These are phyloP conservation scores for Asbolus verrucosus DNA, from an alignment of 1,140 invertebrate species.

Conservation along the genomic window DNA sequence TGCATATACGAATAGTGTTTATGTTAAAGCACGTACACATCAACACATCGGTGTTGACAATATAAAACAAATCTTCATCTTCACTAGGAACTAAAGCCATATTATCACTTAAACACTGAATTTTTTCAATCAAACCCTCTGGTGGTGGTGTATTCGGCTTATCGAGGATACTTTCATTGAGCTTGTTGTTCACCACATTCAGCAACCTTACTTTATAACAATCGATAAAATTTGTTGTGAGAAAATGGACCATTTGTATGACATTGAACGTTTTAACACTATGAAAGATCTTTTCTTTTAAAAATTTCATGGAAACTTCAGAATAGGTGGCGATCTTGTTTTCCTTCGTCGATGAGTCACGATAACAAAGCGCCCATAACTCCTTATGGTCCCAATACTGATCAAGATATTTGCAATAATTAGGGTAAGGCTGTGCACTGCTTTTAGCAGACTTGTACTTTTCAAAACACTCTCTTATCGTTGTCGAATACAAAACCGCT, in stretches of 20 bases:
- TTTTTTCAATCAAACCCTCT: not conserved
- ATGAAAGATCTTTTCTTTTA: constrained; percentile 23
- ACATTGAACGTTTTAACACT: constrained; percentile 3
- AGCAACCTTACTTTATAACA: not conserved
- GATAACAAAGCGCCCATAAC: not conserved
- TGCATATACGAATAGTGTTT: not conserved
- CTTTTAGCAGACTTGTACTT: not conserved
- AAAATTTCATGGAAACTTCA: not conserved
- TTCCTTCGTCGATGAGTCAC: not conserved
- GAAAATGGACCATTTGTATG: constrained; percentile 17
- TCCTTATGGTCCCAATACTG: not conserved
- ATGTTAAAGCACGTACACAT: constrained; percentile 5
- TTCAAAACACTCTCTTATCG: not conserved
- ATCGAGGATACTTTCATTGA: not conserved
- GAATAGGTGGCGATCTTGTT: not conserved
- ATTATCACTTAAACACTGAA: not conserved
- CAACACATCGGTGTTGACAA: constrained; percentile 15
- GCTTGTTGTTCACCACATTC: not conserved
- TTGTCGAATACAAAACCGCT: constrained; percentile 4
- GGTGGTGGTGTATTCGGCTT: not conserved
- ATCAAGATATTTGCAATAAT: not conserved
- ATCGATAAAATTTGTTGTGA: not conserved
- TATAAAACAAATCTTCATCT: not conserved
- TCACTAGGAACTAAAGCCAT: constrained; percentile 11
- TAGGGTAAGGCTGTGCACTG: not conserved